Conservation (phyloP, 2,113 vertebrate species). For the Protobothrops mucrosquamatus region DNA sequence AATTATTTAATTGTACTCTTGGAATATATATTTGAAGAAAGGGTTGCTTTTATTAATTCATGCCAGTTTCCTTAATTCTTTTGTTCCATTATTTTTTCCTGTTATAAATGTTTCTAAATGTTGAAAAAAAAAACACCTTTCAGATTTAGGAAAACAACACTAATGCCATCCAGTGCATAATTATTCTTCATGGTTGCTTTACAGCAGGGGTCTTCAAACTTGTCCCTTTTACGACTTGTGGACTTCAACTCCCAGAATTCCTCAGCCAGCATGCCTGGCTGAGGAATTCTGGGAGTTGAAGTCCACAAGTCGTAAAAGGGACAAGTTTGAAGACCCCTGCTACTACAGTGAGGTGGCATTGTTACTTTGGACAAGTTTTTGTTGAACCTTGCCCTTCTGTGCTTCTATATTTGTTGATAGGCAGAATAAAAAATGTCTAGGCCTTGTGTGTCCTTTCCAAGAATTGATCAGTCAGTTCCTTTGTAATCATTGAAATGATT, state of each 20-base stretch:
- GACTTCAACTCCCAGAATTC: too few relatives aligned
- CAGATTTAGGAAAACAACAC: not conserved
- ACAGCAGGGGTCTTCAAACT: too few relatives aligned
- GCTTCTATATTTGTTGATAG: not conserved
- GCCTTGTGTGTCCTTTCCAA: not conserved
- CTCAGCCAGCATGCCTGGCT: too few relatives aligned
- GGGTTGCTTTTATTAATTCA: not conserved
- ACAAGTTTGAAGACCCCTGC: too few relatives aligned
- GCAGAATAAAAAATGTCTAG: not conserved
- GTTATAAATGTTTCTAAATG: not conserved
- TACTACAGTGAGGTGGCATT: not conserved
- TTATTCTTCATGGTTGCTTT: not conserved
- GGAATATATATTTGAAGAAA: not conserved
- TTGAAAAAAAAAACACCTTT: not conserved
- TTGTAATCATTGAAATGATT: not conserved
- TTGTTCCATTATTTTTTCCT: not conserved
- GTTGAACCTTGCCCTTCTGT: not conserved
- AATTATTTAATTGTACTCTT: conserved; percentile 38
- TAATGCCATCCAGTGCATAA: not conserved
- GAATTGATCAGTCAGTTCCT: not conserved
- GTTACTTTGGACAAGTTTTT: not conserved
- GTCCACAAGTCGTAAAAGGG: too few relatives aligned
- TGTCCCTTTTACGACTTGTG: too few relatives aligned
- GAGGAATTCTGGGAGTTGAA: too few relatives aligned
- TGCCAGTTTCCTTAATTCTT: not conserved